Conservation (phyloP, 2,888 invertebrate genomes). For the Tuberolachnus salignus region DNA sequence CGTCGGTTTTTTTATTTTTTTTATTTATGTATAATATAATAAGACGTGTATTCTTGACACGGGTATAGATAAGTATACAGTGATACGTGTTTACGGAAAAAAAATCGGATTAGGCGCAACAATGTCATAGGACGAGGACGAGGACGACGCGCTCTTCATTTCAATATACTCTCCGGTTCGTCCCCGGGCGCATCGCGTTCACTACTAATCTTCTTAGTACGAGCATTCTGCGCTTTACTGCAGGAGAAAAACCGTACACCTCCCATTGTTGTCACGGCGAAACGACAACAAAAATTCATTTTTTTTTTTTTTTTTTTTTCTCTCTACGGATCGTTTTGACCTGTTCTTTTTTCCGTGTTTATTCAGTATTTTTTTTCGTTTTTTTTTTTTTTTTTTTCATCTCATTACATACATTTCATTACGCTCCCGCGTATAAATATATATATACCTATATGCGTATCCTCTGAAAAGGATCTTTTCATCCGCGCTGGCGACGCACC, state of each 20-base stretch:
- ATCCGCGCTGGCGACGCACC: too few relatives aligned
- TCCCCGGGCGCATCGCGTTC: background rate
- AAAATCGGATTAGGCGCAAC: slow-evolving; percentile 54
- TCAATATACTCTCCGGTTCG: slow-evolving; percentile 22
- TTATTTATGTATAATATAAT: background rate
- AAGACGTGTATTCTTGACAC: slow-evolving; percentile 42
- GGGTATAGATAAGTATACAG: slow-evolving; percentile 27
- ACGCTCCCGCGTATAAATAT: background rate
- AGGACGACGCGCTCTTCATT: slow-evolving; percentile 44
- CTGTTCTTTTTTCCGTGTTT: slow-evolving; percentile 2
- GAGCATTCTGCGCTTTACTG: too few relatives aligned
- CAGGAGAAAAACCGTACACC: slow-evolving; percentile 23
- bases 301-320: too few relatives aligned
- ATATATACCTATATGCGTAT: slow-evolving; percentile 25
- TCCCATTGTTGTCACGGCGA: slow-evolving; percentile 8
- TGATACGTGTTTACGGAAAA: slow-evolving; percentile 40
- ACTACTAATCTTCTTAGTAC: slow-evolving; percentile 52
- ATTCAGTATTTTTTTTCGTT: background rate
- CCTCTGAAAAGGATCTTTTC: slow-evolving; percentile 23
- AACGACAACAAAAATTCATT: slow-evolving; percentile 45
- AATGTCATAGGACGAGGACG: slow-evolving; percentile 54
- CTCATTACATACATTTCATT: slow-evolving; percentile 36
- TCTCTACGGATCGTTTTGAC: slow-evolving; percentile 37
- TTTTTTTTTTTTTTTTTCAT: background rate
- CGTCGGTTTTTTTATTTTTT: background rate